Evolutionary conservation across 2,113 vertebrate genomes (phyloP).

Genomic region (Kryptolebias marmoratus): DNA sequence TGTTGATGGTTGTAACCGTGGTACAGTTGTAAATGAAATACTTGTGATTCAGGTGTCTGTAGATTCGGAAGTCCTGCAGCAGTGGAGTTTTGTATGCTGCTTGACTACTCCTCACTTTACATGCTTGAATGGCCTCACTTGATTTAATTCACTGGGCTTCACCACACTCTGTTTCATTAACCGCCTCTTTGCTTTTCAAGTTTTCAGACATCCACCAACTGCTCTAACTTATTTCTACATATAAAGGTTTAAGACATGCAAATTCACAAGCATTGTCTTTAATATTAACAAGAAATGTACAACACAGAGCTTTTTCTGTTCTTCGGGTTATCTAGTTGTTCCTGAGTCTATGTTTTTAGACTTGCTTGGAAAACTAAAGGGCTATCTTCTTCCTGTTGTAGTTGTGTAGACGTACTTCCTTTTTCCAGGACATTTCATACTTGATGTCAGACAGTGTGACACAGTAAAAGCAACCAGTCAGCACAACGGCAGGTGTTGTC

Average conservation of each 20-base stretch:
- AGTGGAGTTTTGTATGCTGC: neutral
- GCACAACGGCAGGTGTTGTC: neutral
- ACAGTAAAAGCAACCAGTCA: neutral
- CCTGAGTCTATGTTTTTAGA: neutral
- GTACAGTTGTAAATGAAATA: too few relatives aligned
- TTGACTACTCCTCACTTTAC: constrained; percentile 10
- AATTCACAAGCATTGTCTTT: neutral
- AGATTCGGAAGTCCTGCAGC: constrained; percentile 4
- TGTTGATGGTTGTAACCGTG: neutral
- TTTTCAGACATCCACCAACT: constrained; percentile 22
- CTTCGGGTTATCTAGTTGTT: neutral
- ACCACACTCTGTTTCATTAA: constrained; percentile 21
- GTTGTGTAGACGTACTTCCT: neutral
- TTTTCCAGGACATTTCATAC: neutral
- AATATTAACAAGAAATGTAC: neutral
- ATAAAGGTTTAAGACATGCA: neutral
- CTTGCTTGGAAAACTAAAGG: neutral
- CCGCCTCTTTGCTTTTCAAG: constrained; percentile 13
- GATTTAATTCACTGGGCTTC: constrained; percentile 28
- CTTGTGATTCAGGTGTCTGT: neutral
- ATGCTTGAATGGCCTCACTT: constrained; percentile 11
- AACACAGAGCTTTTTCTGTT: neutral
- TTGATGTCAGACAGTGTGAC: neutral
- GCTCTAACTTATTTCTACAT: neutral
- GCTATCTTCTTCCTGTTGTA: neutral